Evolutionary conservation across 2,888 invertebrate species (phyloP), one percentile per base, ranked within the genome.

Genomic region (Perithous albicinctus): DNA sequence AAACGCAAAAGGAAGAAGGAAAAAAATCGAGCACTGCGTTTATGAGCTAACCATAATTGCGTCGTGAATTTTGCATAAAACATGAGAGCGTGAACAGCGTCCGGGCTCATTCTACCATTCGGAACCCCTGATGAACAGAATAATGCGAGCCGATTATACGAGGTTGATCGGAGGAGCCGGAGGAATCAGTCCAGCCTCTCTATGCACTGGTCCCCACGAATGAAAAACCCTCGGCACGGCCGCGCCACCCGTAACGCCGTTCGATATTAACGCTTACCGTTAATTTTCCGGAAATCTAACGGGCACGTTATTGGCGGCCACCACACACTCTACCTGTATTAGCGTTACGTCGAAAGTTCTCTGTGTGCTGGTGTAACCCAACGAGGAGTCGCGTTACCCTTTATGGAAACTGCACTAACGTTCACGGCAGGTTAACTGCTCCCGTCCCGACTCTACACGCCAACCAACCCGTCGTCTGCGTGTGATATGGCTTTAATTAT

Each of bases 21-120:
- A 4, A 20, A 76, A 43, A 41, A 43, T 4, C 26, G 67, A 43
- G 64, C 23, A 38, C n/a, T 43, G 43, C 64, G 66, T 80, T 73
- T 73, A 81, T 73, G 64, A 48, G 73, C 72, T 79, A 38, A 77
- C 61, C 74, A 67, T 81, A 84, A 84, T 84, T 81, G 67, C 80
- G 20, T 54, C 35, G 46, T 29, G 63, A 78, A 61, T 79, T 79
- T 76, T 77, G 61, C 48, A 84, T 81, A 74, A 84, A 84, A 79
- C 81, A 79, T 81, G 76, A 78, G 38, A 77, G 59, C 12, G 56
- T 15, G 70, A 78, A 20, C 32, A 32, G 63, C 20, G 59, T 70
- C 74, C 29, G 8, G 43, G 15, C 67, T 48, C 69, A 43, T 46
- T 56, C 23, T 38, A 23, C 32, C 56, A 32, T 59, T 38, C n/a